phyloP scores from a whole-genome alignment of 2,888 invertebrate genomes.

The Melieria crassipennis region DNA sequence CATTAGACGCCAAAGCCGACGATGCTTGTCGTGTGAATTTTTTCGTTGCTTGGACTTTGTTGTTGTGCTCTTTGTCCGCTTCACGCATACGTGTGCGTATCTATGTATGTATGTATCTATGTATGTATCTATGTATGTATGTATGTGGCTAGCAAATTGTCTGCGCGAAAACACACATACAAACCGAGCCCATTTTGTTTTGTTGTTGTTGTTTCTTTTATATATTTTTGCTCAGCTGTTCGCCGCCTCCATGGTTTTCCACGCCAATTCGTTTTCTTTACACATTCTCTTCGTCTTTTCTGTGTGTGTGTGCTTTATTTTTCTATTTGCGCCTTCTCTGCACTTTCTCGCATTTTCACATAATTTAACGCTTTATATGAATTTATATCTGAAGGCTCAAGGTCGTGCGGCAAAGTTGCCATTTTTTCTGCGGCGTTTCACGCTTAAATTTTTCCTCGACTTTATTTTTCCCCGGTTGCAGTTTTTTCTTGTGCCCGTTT shows the following conservation, averaged over 20 bases:
- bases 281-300: neutral
- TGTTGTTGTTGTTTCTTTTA: neutral
- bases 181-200: neutral
- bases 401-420: slow-evolving; percentile 42
- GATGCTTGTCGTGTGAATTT: too few relatives aligned
- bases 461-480: slow-evolving; percentile 3
- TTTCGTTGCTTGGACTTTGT: too few relatives aligned
- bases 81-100: neutral
- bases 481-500: slow-evolving; percentile 21
- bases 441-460: neutral
- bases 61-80: too few relatives aligned
- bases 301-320: neutral
- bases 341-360: slow-evolving; percentile 38
- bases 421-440: slow-evolving; percentile 21
- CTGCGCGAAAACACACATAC: neutral
- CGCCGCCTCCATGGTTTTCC: neutral
- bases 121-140: slow-evolving; percentile 24
- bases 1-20: neutral
- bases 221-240: neutral
- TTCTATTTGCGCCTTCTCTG: slow-evolving; percentile 33
- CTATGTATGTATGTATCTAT: slow-evolving; percentile 23
- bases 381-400: slow-evolving; percentile 42
- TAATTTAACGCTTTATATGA: slow-evolving; percentile 33
- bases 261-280: neutral
- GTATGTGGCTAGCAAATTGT: slow-evolving; percentile 15